Conservation (phyloP, 2,888 invertebrate species). For the Trisateles emortualis region DNA sequence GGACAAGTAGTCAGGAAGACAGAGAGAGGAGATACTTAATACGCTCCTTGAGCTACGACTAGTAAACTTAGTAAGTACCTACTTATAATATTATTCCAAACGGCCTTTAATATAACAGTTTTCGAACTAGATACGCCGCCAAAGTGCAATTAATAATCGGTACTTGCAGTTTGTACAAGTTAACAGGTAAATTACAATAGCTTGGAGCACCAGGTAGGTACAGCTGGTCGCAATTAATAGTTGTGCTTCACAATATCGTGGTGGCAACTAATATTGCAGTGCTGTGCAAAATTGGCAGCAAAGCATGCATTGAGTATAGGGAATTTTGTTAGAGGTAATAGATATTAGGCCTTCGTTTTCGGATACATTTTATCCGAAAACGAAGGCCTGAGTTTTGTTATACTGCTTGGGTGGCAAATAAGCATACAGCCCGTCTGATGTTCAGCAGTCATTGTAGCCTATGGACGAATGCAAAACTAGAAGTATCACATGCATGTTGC, state of each 20-base stretch:
- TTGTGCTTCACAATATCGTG: conserved; percentile 16
- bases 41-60: too few relatives aligned
- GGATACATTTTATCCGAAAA: too few relatives aligned
- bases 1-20: too few relatives aligned
- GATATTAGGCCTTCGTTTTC: not conserved
- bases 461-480: too few relatives aligned
- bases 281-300: not conserved
- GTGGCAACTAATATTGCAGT: conserved; percentile 1
- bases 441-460: too few relatives aligned
- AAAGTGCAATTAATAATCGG: conserved; percentile 42
- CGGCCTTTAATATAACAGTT: conserved; percentile 15
- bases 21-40: too few relatives aligned
- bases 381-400: too few relatives aligned
- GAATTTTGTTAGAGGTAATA: not conserved
- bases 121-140: conserved; percentile 13
- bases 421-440: too few relatives aligned
- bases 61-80: too few relatives aligned
- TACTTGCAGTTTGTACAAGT: conserved; percentile 35
- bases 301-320: not conserved
- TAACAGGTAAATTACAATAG: conserved; percentile 44
- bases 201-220: conserved; percentile 30
- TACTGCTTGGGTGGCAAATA: too few relatives aligned
- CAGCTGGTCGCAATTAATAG: conserved; percentile 47
- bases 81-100: not conserved
- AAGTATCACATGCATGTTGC: too few relatives aligned